These are phyloP conservation scores for Malurus splendens DNA, from an alignment of 2,797 vertebrate species.

Conservation along the genomic window DNA sequence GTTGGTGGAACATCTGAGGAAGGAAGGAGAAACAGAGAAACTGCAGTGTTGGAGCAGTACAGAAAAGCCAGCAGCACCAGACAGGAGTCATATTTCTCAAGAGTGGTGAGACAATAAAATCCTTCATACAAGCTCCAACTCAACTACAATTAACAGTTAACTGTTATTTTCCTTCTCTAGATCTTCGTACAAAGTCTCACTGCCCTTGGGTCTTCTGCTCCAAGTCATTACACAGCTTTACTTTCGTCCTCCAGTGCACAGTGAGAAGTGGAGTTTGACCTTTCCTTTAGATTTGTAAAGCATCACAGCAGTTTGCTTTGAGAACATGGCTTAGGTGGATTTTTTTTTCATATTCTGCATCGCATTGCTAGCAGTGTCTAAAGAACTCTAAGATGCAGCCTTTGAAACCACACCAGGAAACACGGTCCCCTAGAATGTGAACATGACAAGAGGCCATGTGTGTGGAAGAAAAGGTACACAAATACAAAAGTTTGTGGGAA, in stretches of 20 bases:
- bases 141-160: neutral
- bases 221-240: neutral
- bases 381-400: neutral
- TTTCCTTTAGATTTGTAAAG: neutral
- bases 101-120: neutral
- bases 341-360: neutral
- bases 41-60: neutral
- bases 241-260: neutral
- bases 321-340: neutral
- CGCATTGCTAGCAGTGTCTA: neutral
- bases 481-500: neutral
- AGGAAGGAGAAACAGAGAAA: neutral
- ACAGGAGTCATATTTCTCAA: neutral
- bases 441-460: neutral
- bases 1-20: neutral
- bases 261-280: neutral
- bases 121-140: neutral
- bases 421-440: neutral
- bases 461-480: neutral
- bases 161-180: neutral
- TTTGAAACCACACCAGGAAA: neutral
- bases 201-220: neutral
- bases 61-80: neutral
- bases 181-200: neutral
- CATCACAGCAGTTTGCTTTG: neutral